Base-by-base conservation (phyloP, 2,113 vertebrate genomes). In the Laticauda laticaudata region DNA sequence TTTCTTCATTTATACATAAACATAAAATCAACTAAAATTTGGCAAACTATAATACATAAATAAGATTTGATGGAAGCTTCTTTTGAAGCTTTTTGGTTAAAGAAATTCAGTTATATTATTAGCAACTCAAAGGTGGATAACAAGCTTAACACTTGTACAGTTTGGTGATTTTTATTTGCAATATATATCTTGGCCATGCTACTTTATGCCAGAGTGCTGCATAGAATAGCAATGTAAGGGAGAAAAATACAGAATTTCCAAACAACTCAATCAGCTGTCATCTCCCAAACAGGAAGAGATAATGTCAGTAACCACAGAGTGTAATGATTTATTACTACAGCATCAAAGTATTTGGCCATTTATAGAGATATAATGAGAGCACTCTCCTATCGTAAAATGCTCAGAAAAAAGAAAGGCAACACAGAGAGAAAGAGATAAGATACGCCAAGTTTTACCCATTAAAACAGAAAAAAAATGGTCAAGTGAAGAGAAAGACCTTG, bases 321-420 rank as follows among this genome's bases (percentile, higher is more conserved):
- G 92, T 53, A 87, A 87, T 93, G 92, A 93, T 93, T 93, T 93
- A 93, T 93, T 90, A 87, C 92, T 86, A 90, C 55, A 34, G 87
- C 69, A 86, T 86, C 56, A 20, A 91, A 91, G 93, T 86, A 91
- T 91, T 85, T 34, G 87, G 64, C 64, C 88, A 85, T 87, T 89
- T 91, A 93, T 53, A 89, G 90, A 89, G 87, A 21, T 86, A 26
- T 90, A 90, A 89, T 86, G 90, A 89, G 86, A 91, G 90, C 64
- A 81, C 53, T 57, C 61, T 85, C 43, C 1, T 12, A 39, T 86
- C 75, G 86, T 91, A 86, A 92, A 86, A 90, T 69, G 88, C 87
- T 89, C 4, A 45, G 57, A 90, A 57, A 86, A 55, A 48, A 90
- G n/a, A 86, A 53, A 57, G 61, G 75, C 45, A 64, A 92, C 48